Base-by-base conservation (phyloP, 2,113 vertebrate genomes). In the Mus spicilegus region DNA sequence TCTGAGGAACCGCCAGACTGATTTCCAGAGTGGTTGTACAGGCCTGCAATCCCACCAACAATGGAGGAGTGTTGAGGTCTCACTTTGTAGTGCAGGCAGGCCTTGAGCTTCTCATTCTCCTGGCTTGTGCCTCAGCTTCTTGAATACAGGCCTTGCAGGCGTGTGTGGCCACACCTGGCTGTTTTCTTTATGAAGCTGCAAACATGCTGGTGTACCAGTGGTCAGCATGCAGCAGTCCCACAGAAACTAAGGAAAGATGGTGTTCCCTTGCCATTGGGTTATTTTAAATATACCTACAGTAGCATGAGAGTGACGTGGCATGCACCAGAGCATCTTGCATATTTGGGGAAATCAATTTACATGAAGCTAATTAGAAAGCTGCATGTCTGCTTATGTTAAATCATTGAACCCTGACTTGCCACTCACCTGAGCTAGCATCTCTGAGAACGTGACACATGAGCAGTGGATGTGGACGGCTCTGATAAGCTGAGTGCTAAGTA, bases 211-310 rank as follows among this genome's bases (percentile, higher is more conserved):
- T 89, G 46, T 11, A 90, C 61, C 77, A 95, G 20, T 94, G 77
- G 69, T 78, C 19, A 72, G 12, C 9, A 56, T 39, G 10, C 77
- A 86, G 0, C 2, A 28, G 22, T 84, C 81, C 76, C 63, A 81
- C 9, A 92, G 81, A 67, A 77, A 77, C 28, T 70, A 30, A 89
- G 30, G 70, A 93, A 26, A 39, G n/a, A 84, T 91, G 4, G n/a
- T 0, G 90, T 93, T 93, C 56, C 42, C 26, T 92, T 87, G n/a
- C 24, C 19, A 93, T 70, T 87, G 56, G 36, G 90, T 54, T 78
- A 70, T 16, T 85, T 93, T 93, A 87, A 86, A 39, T 95, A 54
- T 89, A 86, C 51, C 86, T 87, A 9, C 78, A 77, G 20, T 81
- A 82, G 54, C 26, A 20, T 72, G 33, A 63, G 54, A 54, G 36